phyloP scores from a whole-genome alignment of 2,113 vertebrate species.

The Gallinago undulata region DNA sequence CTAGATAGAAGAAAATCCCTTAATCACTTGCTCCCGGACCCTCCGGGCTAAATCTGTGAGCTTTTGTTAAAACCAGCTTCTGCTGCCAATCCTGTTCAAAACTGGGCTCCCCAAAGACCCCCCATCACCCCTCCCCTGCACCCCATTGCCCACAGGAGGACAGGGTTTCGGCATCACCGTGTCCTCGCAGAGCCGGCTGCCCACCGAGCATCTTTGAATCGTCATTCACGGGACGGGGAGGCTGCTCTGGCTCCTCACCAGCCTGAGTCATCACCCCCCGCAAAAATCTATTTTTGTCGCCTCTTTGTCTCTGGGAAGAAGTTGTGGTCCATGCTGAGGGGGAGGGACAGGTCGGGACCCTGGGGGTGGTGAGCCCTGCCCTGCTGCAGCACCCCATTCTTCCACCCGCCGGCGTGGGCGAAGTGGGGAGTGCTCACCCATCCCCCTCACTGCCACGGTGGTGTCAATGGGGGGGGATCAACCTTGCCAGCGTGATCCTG shows the following conservation, averaged over 20 bases:
- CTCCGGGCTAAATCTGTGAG: not conserved
- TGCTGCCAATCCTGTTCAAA: not conserved
- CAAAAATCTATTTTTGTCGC: not conserved
- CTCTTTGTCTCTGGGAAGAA: not conserved
- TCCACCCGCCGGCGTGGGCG: not conserved
- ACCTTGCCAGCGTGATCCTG: rapidly evolving
- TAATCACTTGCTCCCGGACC: rapidly evolving
- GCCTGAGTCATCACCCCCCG: not conserved
- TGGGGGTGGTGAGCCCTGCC: rapidly evolving
- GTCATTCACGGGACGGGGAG: not conserved
- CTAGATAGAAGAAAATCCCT: constrained; percentile 2
- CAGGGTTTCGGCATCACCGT: rapidly evolving
- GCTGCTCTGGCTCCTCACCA: not conserved
- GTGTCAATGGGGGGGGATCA: not conserved
- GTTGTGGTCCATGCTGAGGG: not conserved
- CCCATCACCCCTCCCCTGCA: rapidly evolving
- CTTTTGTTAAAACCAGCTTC: not conserved
- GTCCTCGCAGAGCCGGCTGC: rapidly evolving
- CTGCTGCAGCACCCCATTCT: rapidly evolving
- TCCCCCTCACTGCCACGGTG: rapidly evolving
- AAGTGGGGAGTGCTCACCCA: not conserved
- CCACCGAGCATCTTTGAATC: not conserved
- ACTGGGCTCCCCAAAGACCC: not conserved
- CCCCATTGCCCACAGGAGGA: rapidly evolving
- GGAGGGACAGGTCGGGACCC: not conserved